Conservation (phyloP, 2,113 vertebrate species). For the Sakesphorus luctuosus region DNA sequence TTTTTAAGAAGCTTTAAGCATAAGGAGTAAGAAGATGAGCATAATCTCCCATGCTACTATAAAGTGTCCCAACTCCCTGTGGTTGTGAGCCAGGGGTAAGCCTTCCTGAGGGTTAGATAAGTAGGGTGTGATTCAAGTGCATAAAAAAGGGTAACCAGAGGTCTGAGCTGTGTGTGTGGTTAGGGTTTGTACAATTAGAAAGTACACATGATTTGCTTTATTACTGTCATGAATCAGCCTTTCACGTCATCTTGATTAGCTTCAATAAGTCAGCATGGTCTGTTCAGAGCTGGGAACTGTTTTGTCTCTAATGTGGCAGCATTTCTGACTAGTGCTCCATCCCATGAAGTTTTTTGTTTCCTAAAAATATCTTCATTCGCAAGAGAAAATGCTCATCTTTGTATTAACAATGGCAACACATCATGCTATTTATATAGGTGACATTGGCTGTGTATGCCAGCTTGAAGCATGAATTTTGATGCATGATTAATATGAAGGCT, state of each 20-base stretch:
- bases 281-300: neutral
- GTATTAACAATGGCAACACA: neutral
- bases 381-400: neutral
- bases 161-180: neutral
- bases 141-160: neutral
- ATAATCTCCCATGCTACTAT: neutral
- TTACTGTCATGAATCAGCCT: neutral
- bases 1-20: slow-evolving; percentile 25
- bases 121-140: neutral
- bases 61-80: neutral
- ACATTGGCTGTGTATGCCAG: neutral
- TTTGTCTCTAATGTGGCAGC: slow-evolving; percentile 1
- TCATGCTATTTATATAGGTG: neutral
- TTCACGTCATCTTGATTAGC: slow-evolving; percentile 9
- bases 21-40: slow-evolving; percentile 1
- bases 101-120: neutral
- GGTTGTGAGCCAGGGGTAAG: neutral
- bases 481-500: neutral
- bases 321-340: neutral
- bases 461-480: neutral
- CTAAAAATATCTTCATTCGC: slow-evolving; percentile 9
- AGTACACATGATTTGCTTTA: slow-evolving; percentile 5
- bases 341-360: neutral
- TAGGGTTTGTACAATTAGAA: slow-evolving; percentile 12
- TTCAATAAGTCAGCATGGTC: neutral